phyloP scores from a whole-genome alignment of 2,888 invertebrate genomes.

The Caradrina clavipalpis region DNA sequence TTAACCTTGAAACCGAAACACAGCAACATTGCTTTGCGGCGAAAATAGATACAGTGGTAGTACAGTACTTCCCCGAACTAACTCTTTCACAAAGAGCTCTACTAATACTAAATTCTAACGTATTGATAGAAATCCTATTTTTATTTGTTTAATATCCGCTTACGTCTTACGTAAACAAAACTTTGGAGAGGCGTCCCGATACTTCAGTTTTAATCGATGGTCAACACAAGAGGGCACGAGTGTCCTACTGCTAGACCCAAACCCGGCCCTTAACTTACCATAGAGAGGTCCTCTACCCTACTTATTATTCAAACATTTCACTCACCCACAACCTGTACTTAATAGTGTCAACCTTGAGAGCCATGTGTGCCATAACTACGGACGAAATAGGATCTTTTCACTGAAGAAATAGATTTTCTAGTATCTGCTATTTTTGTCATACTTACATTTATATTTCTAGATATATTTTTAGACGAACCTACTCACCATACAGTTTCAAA shows the following conservation, averaged over 20 bases:
- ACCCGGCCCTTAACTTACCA: conserved; percentile 51
- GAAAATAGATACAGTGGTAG: too few relatives aligned
- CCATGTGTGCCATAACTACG: conserved; percentile 10
- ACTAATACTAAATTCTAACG: neutral
- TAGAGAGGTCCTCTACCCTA: conserved; percentile 57
- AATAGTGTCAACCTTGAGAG: conserved; percentile 50
- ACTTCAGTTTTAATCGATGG: conserved; percentile 51
- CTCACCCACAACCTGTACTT: conserved; percentile 50
- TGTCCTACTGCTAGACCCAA: conserved; percentile 40
- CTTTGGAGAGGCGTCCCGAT: conserved; percentile 1
- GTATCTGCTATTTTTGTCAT: neutral
- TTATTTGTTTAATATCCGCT: conserved; percentile 2
- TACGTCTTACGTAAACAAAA: conserved; percentile 3
- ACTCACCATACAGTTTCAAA: neutral
- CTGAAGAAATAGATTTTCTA: neutral
- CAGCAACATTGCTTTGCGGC: too few relatives aligned
- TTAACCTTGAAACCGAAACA: too few relatives aligned
- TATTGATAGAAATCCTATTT: neutral
- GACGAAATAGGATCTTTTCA: neutral
- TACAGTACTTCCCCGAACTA: too few relatives aligned
- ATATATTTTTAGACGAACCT: neutral
- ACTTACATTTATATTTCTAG: too few relatives aligned
- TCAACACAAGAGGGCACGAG: conserved; percentile 53
- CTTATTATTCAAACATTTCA: conserved; percentile 64
- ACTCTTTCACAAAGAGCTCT: too few relatives aligned